Evolutionary conservation across 2,113 vertebrate species (phyloP).

Genomic region (Petrocephalus zakoni): DNA sequence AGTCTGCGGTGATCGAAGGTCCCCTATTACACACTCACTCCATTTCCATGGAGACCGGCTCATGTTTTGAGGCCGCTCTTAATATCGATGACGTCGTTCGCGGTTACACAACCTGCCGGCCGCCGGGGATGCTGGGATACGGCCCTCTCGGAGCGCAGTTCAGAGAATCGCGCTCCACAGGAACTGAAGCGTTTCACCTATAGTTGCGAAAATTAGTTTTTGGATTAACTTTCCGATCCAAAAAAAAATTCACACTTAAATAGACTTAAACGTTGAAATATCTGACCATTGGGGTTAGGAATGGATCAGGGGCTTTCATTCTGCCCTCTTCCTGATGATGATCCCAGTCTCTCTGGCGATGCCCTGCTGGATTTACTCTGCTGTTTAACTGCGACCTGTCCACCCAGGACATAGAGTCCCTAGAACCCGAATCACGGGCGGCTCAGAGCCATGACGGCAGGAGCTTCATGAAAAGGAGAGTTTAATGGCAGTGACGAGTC

Average conservation of each 20-base stretch:
- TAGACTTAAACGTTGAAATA: not conserved
- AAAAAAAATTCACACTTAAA: not conserved
- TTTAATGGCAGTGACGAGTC: not conserved
- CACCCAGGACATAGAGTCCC: constrained; percentile 19
- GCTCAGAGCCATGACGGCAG: not conserved
- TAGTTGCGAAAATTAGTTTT: not conserved
- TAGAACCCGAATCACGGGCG: constrained; percentile 44
- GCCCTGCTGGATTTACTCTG: not conserved
- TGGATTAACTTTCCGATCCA: not conserved
- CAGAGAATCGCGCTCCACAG: not conserved
- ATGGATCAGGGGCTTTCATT: not conserved
- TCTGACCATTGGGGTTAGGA: not conserved
- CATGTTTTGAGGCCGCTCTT: not conserved
- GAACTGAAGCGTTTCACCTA: not conserved
- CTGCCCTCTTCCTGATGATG: not conserved
- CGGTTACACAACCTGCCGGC: not conserved
- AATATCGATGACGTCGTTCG: not conserved
- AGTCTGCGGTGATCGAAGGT: not conserved
- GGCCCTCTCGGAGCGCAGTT: not conserved
- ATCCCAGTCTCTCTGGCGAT: constrained; percentile 30
- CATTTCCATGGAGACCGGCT: constrained; percentile 16
- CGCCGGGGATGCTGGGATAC: not conserved
- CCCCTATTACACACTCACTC: not conserved
- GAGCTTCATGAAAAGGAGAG: not conserved
- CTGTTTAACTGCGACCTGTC: constrained; percentile 27